A percentile compares a stretch with the other conserved stretches of the same genome.
These are phyloP conservation scores for Stylophora pistillata DNA, from an alignment of 64 coral and sea anemone genomes.

Conservation along the genomic window DNA sequence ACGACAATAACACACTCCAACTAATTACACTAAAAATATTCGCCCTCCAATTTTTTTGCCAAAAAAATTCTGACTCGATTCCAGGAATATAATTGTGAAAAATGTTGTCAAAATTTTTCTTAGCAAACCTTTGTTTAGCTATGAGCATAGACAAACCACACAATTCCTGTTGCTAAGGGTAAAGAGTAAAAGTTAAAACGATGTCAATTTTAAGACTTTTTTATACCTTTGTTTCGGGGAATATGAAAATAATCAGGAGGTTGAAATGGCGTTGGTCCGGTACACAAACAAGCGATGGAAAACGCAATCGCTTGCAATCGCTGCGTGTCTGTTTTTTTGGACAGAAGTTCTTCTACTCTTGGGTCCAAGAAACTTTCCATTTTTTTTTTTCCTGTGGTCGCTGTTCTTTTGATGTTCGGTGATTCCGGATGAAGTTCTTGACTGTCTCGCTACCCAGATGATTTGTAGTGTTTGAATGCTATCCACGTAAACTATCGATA, in stretches of 20 bases:
- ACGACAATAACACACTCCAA: no score
- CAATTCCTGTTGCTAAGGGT: background rate
- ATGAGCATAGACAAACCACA: no score
- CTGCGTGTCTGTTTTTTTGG: constrained; percentile 37
- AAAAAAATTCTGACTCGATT: no score
- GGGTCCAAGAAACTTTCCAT: constrained; percentile 51
- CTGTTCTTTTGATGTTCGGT: background rate
- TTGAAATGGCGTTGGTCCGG: constrained; percentile 53
- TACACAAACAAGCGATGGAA: constrained; percentile 55
- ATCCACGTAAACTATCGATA: background rate
- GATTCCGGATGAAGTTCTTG: background rate
- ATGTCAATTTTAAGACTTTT: background rate
- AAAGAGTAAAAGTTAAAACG: background rate
- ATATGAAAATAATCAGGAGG: constrained; percentile 53
- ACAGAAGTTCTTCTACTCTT: constrained; percentile 34
- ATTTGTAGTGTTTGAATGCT: background rate
- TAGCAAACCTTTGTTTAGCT: no score
- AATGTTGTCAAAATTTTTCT: no score
- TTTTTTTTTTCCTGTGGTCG: background rate
- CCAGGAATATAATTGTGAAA: no score
- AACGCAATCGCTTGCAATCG: constrained; percentile 49
- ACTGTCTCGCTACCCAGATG: background rate
- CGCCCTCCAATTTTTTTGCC: no score
- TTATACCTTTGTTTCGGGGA: constrained; percentile 33
- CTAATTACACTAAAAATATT: no score